phyloP scores from a whole-genome alignment of 2,888 invertebrate species.

The Tupiocoris notatus region DNA sequence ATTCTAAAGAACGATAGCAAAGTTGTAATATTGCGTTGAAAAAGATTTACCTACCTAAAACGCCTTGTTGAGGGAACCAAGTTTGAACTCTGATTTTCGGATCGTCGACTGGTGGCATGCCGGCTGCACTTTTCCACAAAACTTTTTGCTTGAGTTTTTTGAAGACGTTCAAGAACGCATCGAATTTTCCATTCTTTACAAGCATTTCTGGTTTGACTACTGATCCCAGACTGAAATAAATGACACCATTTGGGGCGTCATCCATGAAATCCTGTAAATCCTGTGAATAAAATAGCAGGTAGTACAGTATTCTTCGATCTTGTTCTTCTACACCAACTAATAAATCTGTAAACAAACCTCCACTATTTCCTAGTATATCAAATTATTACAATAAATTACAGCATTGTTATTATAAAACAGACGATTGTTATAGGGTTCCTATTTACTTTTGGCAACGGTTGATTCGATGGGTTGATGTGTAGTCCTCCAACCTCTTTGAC shows the following conservation, averaged over 20 bases:
- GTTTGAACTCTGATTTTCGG: constrained; percentile 16
- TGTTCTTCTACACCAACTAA: neutral
- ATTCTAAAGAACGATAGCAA: too few relatives aligned
- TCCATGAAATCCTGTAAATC: constrained; percentile 70
- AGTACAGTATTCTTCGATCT: neutral
- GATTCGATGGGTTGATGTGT: neutral
- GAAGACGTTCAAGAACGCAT: constrained; percentile 61
- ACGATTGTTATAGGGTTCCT: too few relatives aligned
- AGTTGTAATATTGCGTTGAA: constrained; percentile 13
- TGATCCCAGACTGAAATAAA: constrained; percentile 83
- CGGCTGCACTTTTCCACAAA: constrained; percentile 77
- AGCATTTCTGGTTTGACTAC: constrained; percentile 70
- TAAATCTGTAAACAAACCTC: too few relatives aligned
- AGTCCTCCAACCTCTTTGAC: constrained; percentile 52
- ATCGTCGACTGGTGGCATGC: neutral
- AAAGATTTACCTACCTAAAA: neutral
- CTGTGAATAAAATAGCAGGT: constrained; percentile 52
- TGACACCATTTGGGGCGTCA: constrained; percentile 64
- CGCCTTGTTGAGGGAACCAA: constrained; percentile 38
- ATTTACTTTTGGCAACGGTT: constrained; percentile 36
- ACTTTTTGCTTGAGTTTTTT: constrained; percentile 77
- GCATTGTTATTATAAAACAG: neutral
- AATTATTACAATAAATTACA: neutral
- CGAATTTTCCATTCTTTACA: constrained; percentile 69
- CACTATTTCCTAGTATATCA: too few relatives aligned